Evolutionary conservation across 2,113 vertebrate species (phyloP).

Genomic region (Pycnonotus jocosus): DNA sequence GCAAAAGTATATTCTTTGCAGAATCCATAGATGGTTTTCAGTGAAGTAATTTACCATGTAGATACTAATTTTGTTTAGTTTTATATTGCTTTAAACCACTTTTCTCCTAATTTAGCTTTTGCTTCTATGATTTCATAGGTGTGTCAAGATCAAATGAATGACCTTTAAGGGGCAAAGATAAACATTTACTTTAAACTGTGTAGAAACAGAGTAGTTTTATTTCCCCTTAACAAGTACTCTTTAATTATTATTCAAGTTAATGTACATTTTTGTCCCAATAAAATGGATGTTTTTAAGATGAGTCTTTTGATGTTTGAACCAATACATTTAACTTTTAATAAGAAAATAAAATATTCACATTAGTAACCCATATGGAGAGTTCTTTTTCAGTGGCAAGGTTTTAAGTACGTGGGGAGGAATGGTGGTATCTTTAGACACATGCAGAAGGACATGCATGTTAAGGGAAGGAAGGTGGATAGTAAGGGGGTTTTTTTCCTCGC

Average conservation of each 20-base stretch:
- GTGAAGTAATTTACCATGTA: constrained; percentile 59
- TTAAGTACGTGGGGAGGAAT: background rate
- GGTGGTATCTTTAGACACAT: background rate
- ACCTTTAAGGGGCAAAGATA: constrained; percentile 26
- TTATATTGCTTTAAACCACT: constrained; percentile 4
- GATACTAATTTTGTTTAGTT: constrained; percentile 65
- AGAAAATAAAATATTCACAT: background rate
- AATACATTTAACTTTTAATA: background rate
- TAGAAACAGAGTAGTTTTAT: background rate
- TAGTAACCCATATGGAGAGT: background rate
- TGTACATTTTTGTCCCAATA: background rate
- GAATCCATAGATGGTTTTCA: constrained; percentile 48
- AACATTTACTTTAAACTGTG: background rate
- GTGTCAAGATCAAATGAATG: constrained; percentile 3
- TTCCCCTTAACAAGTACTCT: background rate
- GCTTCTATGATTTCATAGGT: background rate
- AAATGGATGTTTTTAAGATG: background rate
- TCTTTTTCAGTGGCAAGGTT: background rate
- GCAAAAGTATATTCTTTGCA: constrained; percentile 74
- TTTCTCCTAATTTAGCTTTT: constrained; percentile 17
- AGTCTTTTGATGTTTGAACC: background rate
- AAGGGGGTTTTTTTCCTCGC: rapidly evolving
- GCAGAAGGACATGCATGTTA: rapidly evolving
- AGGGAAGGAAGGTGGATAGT: background rate
- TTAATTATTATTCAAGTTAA: background rate